Base-by-base conservation (phyloP, 2,113 vertebrate species). In the Microtus pennsylvanicus region DNA sequence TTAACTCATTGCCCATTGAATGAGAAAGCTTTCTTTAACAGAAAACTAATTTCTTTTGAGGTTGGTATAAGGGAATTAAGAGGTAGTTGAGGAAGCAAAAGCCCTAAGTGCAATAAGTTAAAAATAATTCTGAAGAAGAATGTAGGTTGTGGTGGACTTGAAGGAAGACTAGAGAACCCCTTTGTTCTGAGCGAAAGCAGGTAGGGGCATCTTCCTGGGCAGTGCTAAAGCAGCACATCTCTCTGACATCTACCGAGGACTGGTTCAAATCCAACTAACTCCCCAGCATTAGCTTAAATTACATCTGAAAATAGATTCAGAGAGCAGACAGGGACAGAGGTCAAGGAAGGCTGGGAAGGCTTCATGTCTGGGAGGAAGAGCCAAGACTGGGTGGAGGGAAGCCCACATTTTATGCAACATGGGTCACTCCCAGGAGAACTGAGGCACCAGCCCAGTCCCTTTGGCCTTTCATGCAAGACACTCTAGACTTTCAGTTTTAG, bases 281-380 rank as follows among this genome's bases (percentile, higher is more conserved):
- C 47, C 26, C 22, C 4, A 16, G 63, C 76, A 21, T 74, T 69
- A 52, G 76, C 72, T n/a, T 87, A 47, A 28, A 83, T 95, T 86
- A 86, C 16, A 87, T 98, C 98, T 97, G 93, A 95, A 98, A 98
- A 98, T 98, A 99, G 98, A 98, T 90, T 19, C 58, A 87, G 92
- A 76, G 94, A 97, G 89, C 97, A 98, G 91, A 96, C 97, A 93
- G 98, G 97, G 97, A 97, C 95, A 98, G 97, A 97, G 96, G 97
- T 96, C 95, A 96, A 42, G 95, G 83, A 96, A 98, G 98, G 97
- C 94, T 97, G 38, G 95, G 83, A 96, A 98, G 98, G 97, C 94
- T 97, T 87, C 91, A 95, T 81, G 97, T 93, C 47, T 52, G 65
- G 85, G 35, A 58, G 70, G 67, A 83, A 61, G 45, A 82, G 82